Base-by-base conservation (phyloP, 2,113 vertebrate genomes). In the Sialia sialis region DNA sequence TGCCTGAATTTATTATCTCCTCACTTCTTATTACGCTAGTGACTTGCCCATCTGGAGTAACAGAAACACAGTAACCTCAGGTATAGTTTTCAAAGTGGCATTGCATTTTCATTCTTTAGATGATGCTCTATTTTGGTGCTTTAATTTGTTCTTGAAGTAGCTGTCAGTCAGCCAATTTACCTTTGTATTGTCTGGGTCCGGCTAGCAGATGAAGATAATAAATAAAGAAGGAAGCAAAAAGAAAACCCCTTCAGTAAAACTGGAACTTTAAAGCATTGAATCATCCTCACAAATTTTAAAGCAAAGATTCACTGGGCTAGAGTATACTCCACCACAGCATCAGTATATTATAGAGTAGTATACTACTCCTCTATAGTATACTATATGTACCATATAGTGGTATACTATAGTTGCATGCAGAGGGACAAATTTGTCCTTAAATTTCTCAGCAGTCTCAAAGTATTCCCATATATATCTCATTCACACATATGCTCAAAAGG, bases 1-100 rank as follows among this genome's bases (percentile, higher is more conserved):
- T 75, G 41, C 30, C 74, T 97, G 75, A 89, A 87, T 92, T 88
- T 89, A 68, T 93, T 91, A 82, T 76, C 4, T 5, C 84, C 92
- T 87, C 64, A 34, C 55, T 95, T 92, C 34, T 48, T 80, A 51
- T 89, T 95, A 72, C 5, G 2, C 22, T 48, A 64, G 43, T 0
- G 0, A 38, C 8, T 84, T 54, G 41, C 19, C 56, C 55, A 46
- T 80, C 88, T 87, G 55, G 51, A 90, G 46, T n/a, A 88, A 64
- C 23, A 38, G 51, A 81, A 93, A 76, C 18, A 81, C 30, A 84
- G 44, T 17, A 78, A 77, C 72, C 84, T 81, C 88, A 76, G 54
- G 49, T 81, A 56, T 44, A 75, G 39, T 60, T 89, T 91, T 89
- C 29, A 86, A 59, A 88, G 22, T 39, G 22, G 12, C 34, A 89